Conservation (phyloP, 2,113 vertebrate species). For the Pimephales promelas region DNA sequence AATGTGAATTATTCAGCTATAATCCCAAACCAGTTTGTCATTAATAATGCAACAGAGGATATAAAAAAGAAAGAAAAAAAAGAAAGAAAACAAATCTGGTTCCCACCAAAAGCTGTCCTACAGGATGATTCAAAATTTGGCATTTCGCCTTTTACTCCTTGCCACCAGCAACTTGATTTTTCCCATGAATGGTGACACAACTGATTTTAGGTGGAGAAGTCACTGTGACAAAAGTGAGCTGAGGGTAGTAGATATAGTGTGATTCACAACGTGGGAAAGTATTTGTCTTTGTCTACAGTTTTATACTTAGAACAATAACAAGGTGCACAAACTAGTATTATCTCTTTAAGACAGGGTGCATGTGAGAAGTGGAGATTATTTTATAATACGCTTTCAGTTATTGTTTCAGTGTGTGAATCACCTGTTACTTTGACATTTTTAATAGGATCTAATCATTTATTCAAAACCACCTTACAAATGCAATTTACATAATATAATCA, state of each 20-base stretch:
- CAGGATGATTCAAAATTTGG: slow-evolving; percentile 61
- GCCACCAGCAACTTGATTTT: slow-evolving; percentile 66
- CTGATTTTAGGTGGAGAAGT: slow-evolving; percentile 62
- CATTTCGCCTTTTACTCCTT: slow-evolving; percentile 58
- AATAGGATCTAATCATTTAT: background rate
- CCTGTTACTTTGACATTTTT: background rate
- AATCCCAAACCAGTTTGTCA: slow-evolving; percentile 43
- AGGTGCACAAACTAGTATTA: slow-evolving; percentile 36
- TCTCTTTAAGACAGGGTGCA: slow-evolving; percentile 14
- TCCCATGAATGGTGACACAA: slow-evolving; percentile 69
- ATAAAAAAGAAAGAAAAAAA: slow-evolving; percentile 39
- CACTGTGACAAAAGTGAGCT: slow-evolving; percentile 66
- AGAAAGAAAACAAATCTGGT: slow-evolving; percentile 58
- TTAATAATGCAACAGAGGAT: slow-evolving; percentile 40
- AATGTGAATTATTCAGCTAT: slow-evolving; percentile 39
- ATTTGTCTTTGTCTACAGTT: slow-evolving; percentile 63
- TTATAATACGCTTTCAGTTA: background rate
- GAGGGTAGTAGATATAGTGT: slow-evolving; percentile 48
- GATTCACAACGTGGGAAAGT: slow-evolving; percentile 72
- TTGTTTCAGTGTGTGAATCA: background rate
- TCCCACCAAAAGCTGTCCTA: slow-evolving; percentile 63
- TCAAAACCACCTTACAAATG: background rate
- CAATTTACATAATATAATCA: background rate
- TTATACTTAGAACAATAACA: slow-evolving; percentile 44
- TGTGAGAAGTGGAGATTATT: background rate